Evolutionary conservation across 2,113 vertebrate species (phyloP).

Genomic region (Carassius auratus): DNA sequence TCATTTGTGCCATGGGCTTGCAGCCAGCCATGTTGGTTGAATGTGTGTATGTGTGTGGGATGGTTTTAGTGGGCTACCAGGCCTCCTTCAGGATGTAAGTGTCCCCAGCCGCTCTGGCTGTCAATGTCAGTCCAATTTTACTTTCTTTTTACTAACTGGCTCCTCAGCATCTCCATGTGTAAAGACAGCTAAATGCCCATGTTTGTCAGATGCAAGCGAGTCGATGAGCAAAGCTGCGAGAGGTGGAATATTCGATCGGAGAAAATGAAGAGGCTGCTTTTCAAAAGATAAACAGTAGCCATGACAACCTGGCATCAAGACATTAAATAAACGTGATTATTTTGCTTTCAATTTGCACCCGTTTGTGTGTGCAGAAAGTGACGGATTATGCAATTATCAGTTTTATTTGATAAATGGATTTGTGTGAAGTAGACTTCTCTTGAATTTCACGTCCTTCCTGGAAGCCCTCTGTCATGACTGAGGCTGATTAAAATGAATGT

Average conservation of each 20-base stretch:
- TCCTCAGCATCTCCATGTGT: conserved; percentile 8
- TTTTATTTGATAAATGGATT: conserved; percentile 44
- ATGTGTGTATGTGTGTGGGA: background rate
- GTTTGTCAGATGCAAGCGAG: conserved; percentile 34
- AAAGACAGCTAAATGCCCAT: conserved; percentile 13
- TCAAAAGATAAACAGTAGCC: conserved; percentile 50
- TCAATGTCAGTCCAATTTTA: conserved; percentile 5
- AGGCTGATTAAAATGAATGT: conserved; percentile 12
- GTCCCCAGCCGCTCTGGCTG: background rate
- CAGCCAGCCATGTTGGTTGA: background rate
- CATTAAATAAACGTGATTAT: conserved; percentile 73
- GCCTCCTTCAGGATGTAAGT: conserved; percentile 24
- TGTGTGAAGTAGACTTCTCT: conserved; percentile 23
- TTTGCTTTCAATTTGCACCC: conserved; percentile 67
- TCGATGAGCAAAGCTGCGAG: conserved; percentile 14
- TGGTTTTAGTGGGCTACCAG: conserved; percentile 31
- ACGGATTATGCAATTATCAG: conserved; percentile 25
- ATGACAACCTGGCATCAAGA: conserved; percentile 59
- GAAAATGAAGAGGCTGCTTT: conserved; percentile 52
- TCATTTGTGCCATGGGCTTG: conserved; percentile 17
- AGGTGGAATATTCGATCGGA: conserved; percentile 48
- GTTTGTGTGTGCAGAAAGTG: conserved; percentile 45
- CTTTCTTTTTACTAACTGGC: background rate
- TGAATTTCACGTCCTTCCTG: background rate
- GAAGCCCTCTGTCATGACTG: conserved; percentile 18